Percentiles rank a stretch among this genome's conserved stretches.
Conservation (phyloP, 2,888 invertebrate species). For the Troides oblongomaculatus region DNA sequence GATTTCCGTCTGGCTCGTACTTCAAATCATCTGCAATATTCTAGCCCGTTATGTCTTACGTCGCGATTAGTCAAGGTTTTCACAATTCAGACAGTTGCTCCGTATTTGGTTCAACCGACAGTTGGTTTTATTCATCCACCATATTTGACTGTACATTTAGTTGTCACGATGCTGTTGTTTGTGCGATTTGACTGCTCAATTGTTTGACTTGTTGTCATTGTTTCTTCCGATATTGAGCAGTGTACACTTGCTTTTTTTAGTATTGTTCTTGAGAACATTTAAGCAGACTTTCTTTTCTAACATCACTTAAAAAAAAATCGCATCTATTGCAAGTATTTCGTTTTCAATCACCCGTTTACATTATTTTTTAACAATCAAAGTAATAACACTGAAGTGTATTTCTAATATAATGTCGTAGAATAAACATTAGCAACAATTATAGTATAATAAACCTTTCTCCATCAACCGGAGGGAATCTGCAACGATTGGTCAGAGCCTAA, state of each 20-base stretch:
- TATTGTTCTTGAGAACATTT: background rate
- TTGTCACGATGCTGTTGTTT: slow-evolving; percentile 64
- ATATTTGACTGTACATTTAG: slow-evolving; percentile 68
- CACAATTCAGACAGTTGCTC: slow-evolving; percentile 56
- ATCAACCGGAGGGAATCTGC: slow-evolving; percentile 29
- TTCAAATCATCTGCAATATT: slow-evolving; percentile 28
- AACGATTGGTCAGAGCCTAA: slow-evolving; percentile 38
- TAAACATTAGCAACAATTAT: background rate
- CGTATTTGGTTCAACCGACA: slow-evolving; percentile 57
- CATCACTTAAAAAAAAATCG: background rate
- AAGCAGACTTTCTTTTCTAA: background rate
- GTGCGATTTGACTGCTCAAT: slow-evolving; percentile 56
- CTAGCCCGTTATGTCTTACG: slow-evolving; percentile 39
- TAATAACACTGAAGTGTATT: background rate
- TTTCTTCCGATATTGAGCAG: slow-evolving; percentile 36
- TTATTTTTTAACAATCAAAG: background rate
- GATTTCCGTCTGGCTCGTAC: slow-evolving; percentile 21
- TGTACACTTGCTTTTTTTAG: background rate
- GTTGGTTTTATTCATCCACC: slow-evolving; percentile 64
- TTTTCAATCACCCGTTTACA: background rate
- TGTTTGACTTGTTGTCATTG: slow-evolving; percentile 46
- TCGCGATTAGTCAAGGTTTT: slow-evolving; percentile 70
- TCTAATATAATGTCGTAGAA: background rate
- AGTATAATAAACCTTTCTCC: background rate
- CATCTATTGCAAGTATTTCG: background rate